A percentile compares a stretch with the other conserved stretches of the same genome.
These are phyloP conservation scores for Malthinus seriepunctatus DNA, from an alignment of 2,888 invertebrate genomes.

Conservation along the genomic window DNA sequence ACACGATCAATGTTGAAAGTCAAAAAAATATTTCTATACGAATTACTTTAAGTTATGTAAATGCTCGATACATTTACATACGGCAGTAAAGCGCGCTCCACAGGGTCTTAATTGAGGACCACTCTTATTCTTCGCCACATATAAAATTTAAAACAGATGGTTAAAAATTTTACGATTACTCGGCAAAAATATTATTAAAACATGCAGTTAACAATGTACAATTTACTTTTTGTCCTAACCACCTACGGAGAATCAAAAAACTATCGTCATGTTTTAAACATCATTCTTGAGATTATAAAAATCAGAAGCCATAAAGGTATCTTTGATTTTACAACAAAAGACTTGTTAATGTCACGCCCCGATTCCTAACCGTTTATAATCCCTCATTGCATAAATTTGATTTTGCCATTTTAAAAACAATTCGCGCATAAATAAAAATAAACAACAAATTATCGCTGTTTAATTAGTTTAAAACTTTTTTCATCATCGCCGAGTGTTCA, in stretches of 20 bases:
- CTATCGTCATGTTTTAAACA: slow-evolving; percentile 10
- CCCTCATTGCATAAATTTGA: too few relatives aligned
- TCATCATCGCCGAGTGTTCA: too few relatives aligned
- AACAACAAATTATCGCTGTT: not conserved
- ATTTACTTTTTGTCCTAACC: slow-evolving; percentile 7
- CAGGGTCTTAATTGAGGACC: not conserved
- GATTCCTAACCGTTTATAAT: too few relatives aligned
- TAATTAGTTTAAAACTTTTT: not conserved
- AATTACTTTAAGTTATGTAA: slow-evolving; percentile 1
- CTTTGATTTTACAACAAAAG: not conserved
- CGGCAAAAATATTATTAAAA: not conserved
- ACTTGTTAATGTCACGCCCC: too few relatives aligned
- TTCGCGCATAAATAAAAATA: not conserved
- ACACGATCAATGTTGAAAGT: slow-evolving; percentile 3
- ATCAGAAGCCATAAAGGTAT: slow-evolving; percentile 13
- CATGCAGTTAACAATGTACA: slow-evolving; percentile 5
- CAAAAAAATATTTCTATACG: slow-evolving; percentile 1
- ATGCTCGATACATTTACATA: not conserved
- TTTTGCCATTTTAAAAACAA: too few relatives aligned
- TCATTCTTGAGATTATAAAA: slow-evolving; percentile 9
- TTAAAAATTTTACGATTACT: not conserved
- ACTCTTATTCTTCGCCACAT: not conserved
- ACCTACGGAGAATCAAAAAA: slow-evolving; percentile 9
- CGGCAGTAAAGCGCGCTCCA: not conserved
- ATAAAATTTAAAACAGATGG: too few relatives aligned